Evolutionary conservation across 2,113 vertebrate species (phyloP).

Genomic region (Prochilodus magdalenae): DNA sequence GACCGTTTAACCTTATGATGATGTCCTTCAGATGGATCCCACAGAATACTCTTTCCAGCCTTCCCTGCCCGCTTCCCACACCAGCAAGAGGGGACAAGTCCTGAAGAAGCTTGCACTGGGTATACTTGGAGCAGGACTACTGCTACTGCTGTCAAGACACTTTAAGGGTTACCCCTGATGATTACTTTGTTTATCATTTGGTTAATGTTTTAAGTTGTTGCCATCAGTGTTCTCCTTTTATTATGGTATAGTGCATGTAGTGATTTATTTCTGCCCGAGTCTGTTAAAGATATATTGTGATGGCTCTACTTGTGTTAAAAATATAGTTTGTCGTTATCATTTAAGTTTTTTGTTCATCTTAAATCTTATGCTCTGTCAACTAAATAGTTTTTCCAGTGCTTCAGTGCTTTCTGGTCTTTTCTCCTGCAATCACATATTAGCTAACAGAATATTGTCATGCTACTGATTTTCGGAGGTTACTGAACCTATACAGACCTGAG

Average conservation of each 20-base stretch:
- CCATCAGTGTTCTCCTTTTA: slow-evolving; percentile 17
- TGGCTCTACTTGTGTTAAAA: not conserved
- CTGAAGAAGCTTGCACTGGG: slow-evolving; percentile 70
- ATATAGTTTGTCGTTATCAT: slow-evolving; percentile 1
- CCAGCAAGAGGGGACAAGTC: slow-evolving; percentile 60
- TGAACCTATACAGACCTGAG: not conserved
- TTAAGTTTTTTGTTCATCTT: not conserved
- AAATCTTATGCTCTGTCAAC: not conserved
- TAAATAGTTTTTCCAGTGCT: not conserved
- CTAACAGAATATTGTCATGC: not conserved
- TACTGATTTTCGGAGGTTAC: not conserved
- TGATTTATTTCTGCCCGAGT: not conserved
- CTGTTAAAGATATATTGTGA: slow-evolving; percentile 17
- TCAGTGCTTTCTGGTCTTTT: too few species aligned
- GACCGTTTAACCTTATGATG: slow-evolving; percentile 27
- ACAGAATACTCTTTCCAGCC: slow-evolving; percentile 71
- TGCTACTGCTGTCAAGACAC: slow-evolving; percentile 73
- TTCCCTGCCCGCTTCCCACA: slow-evolving; percentile 65
- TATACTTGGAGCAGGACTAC: slow-evolving; percentile 75
- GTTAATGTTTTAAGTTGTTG: slow-evolving; percentile 22
- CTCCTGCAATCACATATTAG: too few species aligned
- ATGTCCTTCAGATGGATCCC: slow-evolving; percentile 72
- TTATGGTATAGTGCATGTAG: slow-evolving; percentile 6
- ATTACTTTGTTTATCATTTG: not conserved
- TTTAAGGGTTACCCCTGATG: slow-evolving; percentile 51